A percentile compares a stretch with the other conserved stretches of the same genome.
Evolutionary conservation across 1,140 invertebrate genomes (phyloP).

Genomic region (Drosophila leontia): DNA sequence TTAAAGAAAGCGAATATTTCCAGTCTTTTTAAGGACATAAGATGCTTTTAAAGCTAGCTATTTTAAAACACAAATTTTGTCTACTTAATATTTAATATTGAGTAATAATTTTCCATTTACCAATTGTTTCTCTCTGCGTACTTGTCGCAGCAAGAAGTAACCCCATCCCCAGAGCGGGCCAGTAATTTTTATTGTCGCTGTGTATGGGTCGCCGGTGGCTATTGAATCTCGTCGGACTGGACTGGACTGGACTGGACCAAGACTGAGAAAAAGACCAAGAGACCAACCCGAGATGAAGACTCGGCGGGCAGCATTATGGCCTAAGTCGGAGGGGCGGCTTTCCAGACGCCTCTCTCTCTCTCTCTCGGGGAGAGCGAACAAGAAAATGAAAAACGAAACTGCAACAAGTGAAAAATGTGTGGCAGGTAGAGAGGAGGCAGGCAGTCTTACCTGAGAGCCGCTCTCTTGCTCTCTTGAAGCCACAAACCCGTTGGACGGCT

Average conservation of each 20-base stretch:
- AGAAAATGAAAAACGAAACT: slow-evolving; percentile 84
- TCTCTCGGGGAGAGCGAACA: slow-evolving; percentile 41
- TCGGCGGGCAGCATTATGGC: slow-evolving; percentile 36
- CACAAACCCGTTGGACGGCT: slow-evolving; percentile 62
- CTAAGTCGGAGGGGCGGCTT: slow-evolving; percentile 29
- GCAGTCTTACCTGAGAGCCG: slow-evolving; percentile 6
- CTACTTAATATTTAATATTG: background rate
- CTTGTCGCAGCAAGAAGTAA: slow-evolving; percentile 27
- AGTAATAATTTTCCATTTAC: background rate
- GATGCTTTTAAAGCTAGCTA: too few relatives aligned
- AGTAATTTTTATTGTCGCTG: slow-evolving; percentile 63
- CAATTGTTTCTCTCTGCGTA: slow-evolving; percentile 11
- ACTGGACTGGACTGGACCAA: slow-evolving; percentile 45
- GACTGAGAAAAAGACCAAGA: background rate
- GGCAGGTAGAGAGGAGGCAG: slow-evolving; percentile 65
- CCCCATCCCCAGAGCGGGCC: slow-evolving; percentile 24
- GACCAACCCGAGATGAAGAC: slow-evolving; percentile 11
- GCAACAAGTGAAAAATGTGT: slow-evolving; percentile 83
- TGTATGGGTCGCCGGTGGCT: slow-evolving; percentile 73
- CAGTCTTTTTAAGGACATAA: too few relatives aligned
- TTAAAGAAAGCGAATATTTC: too few relatives aligned
- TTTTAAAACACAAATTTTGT: too few relatives aligned
- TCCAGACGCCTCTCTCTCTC: slow-evolving; percentile 16
- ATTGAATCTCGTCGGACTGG: slow-evolving; percentile 71
- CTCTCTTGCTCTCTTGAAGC: slow-evolving; percentile 11